phyloP scores from a whole-genome alignment of 2,888 invertebrate genomes.

The Patella caerulea region DNA sequence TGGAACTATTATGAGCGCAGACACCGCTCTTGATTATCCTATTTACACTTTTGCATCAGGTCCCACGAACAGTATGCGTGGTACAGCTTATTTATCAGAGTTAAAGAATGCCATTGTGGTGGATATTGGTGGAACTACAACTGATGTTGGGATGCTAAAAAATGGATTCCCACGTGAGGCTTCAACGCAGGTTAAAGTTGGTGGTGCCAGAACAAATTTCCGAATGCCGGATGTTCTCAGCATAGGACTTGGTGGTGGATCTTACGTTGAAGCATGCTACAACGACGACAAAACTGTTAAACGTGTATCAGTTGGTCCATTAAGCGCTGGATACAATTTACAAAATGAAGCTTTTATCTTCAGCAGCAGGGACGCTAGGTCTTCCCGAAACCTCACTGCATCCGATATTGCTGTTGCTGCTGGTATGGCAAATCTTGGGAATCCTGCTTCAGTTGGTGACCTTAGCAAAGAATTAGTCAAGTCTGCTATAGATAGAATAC shows the following conservation, averaged over 20 bases:
- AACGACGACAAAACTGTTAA: background rate
- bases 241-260: constrained; percentile 69
- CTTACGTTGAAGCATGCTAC: constrained; percentile 46
- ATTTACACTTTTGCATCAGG: constrained; percentile 67
- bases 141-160: constrained; percentile 65
- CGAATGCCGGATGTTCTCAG: constrained; percentile 66
- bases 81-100: constrained; percentile 63
- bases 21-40: constrained; percentile 52
- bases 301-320: constrained; percentile 57
- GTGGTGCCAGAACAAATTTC: constrained; percentile 65
- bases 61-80: constrained; percentile 69
- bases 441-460: constrained; percentile 38
- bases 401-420: constrained; percentile 66
- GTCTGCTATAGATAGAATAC: constrained; percentile 46
- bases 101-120: constrained; percentile 60
- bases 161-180: constrained; percentile 65
- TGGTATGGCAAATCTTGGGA: constrained; percentile 48
- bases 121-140: constrained; percentile 68
- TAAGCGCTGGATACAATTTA: constrained; percentile 64
- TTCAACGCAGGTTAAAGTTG: constrained; percentile 55
- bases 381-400: constrained; percentile 51
- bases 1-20: constrained; percentile 63
- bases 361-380: constrained; percentile 23
- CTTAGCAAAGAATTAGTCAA: constrained; percentile 39
- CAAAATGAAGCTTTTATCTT: constrained; percentile 56